phyloP scores from a whole-genome alignment of 2,888 invertebrate species.

The Microctonus aethiopoides region DNA sequence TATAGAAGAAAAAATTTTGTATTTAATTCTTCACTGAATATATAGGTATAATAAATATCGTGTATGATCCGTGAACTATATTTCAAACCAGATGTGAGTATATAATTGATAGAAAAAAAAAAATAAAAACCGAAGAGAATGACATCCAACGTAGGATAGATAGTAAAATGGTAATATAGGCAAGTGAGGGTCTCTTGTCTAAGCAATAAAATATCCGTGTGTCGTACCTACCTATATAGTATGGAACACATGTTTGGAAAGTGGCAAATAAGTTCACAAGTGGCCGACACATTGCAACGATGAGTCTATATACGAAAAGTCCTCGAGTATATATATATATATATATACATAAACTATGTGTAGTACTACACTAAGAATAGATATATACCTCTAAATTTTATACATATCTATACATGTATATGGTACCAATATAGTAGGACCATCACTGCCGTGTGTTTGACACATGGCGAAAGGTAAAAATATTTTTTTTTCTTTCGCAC shows the following conservation, averaged over 20 bases:
- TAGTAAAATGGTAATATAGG: background rate
- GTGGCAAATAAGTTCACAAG: conserved; percentile 32
- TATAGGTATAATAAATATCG: too few relatives aligned
- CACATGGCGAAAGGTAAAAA: conserved; percentile 48
- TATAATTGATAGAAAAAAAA: background rate
- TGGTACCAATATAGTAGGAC: conserved; percentile 3
- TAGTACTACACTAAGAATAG: conserved; percentile 13
- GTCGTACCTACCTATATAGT: background rate
- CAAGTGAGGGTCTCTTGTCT: background rate
- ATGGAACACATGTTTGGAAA: conserved; percentile 34
- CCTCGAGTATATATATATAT: background rate
- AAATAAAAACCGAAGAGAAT: background rate
- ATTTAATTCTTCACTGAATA: too few relatives aligned
- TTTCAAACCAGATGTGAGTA: too few relatives aligned
- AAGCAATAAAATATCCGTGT: conserved; percentile 17
- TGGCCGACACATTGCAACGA: conserved; percentile 22
- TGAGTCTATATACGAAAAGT: background rate
- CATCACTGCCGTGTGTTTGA: conserved; percentile 48
- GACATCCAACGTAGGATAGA: background rate
- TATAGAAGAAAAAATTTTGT: too few relatives aligned
- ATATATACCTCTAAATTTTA: background rate
- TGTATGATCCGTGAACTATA: too few relatives aligned
- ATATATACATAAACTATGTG: conserved; percentile 3
- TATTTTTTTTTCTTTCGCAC: background rate
- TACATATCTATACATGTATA: background rate